A percentile compares a stretch with the other conserved stretches of the same genome.
phyloP scores from a whole-genome alignment of 35 echinoderm and acorn worm genomes.

The Hemicentrotus pulcherrimus region DNA sequence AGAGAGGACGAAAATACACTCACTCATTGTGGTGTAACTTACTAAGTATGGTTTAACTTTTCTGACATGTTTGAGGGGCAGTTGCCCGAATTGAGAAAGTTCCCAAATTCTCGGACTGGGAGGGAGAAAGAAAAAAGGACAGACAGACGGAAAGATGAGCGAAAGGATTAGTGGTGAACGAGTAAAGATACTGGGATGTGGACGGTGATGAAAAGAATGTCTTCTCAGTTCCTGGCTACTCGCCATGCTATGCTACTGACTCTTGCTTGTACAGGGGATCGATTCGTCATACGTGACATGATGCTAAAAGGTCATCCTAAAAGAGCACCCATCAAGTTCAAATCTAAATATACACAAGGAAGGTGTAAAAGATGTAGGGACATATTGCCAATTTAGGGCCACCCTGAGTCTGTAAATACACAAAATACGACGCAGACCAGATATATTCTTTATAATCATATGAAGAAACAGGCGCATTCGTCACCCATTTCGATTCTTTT shows the following conservation, averaged over 20 bases:
- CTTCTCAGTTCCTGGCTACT: not conserved
- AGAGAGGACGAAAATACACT: too few relatives aligned
- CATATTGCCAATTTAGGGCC: constrained; percentile 15
- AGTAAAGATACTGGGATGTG: not conserved
- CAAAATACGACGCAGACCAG: not conserved
- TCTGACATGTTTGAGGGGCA: not conserved
- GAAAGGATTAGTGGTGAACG: not conserved
- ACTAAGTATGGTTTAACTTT: too few relatives aligned
- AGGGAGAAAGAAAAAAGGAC: not conserved
- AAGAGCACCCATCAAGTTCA: constrained; percentile 29
- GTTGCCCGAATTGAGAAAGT: too few relatives aligned
- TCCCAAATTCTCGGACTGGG: not conserved
- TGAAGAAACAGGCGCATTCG: not conserved
- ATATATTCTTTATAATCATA: not conserved
- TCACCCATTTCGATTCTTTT: not conserved
- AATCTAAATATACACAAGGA: constrained; percentile 41
- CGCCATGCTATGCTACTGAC: not conserved
- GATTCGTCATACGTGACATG: constrained; percentile 5
- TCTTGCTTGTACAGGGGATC: not conserved
- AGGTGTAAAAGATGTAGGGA: constrained; percentile 24
- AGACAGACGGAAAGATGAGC: not conserved
- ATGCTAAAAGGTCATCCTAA: constrained; percentile 11
- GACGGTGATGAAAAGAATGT: not conserved
- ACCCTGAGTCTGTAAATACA: constrained; percentile 28
- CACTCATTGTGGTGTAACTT: too few relatives aligned